Evolutionary conservation across 1,140 invertebrate genomes (phyloP), one percentile per base, ranked within the genome.

Genomic region (Drosophila kohkoa): DNA sequence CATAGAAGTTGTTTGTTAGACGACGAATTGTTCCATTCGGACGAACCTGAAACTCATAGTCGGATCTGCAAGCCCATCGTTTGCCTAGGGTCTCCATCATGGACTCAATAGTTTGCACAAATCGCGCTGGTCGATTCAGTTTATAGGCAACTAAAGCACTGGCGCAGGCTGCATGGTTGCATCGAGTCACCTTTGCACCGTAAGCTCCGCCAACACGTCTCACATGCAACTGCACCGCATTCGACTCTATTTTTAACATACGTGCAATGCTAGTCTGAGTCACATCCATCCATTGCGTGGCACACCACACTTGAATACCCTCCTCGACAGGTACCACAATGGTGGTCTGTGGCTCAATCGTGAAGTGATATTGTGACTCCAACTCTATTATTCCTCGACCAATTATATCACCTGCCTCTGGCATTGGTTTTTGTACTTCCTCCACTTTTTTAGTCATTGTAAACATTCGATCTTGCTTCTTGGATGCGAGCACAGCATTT

Each of bases 151-250:
- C 95, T 1, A 96, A 72, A 0, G 96, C 95, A 55, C 94, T 94
- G 0, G 95, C 94, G 35, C 94, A 94, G 0, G 95, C 93, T 3
- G 94, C 90, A 20, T 93, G 92, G 0, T 92, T 91, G 4, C 93
- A 81, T n/a, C 96, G 93, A 1, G 94, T 94, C 16, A 95, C 94
- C 91, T 97, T 96, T 11, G 93, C 93, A 1, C 96, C 96, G 75
- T 96, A 97, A 1, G 92, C 95, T 16, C 96, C 96, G 0, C 96
- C 96, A 0, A 97, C 48, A 32, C 96, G 93, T 49, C 94, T 93
- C 0, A 96, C 94, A 71, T 93, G 92, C 0, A 96, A 78, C 41
- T 95, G 94, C n/a, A 96, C 93, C 15, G 95, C 95, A 89, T 93
- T 94, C 51, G 92, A 91, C 8, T 81, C 87, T 5, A 94, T 80